phyloP scores from a whole-genome alignment of 1,140 invertebrate species.

The Drosophila funebris region DNA sequence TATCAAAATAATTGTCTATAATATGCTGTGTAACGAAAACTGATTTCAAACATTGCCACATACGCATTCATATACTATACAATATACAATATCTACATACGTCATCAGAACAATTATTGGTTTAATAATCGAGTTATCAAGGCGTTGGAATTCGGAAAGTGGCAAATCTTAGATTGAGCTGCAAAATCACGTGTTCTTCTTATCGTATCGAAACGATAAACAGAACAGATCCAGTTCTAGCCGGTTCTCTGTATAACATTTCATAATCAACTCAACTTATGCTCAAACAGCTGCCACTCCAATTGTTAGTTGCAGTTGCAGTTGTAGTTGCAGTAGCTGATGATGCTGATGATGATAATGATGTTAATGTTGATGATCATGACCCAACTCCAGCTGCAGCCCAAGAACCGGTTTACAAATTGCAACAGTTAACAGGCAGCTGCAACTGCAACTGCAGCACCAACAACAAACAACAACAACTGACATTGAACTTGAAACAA shows the following conservation, averaged over 20 bases:
- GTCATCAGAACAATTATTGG: constrained; percentile 8
- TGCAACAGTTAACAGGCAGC: constrained; percentile 55
- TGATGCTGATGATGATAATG: not conserved
- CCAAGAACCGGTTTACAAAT: constrained; percentile 57
- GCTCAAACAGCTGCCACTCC: constrained; percentile 48
- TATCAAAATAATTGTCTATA: constrained; percentile 67
- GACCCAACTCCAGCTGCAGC: constrained; percentile 34
- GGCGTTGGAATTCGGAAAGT: not conserved
- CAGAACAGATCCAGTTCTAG: constrained; percentile 24
- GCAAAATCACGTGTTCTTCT: constrained; percentile 38
- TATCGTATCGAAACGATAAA: constrained; percentile 13
- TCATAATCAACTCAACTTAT: constrained; percentile 10
- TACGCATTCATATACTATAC: not conserved
- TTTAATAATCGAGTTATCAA: constrained; percentile 28
- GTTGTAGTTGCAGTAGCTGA: constrained; percentile 6
- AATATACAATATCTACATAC: constrained; percentile 1
- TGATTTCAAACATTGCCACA: constrained; percentile 27
- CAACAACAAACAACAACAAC: constrained; percentile 49
- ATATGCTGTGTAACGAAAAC: constrained; percentile 46
- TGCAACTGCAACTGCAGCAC: constrained; percentile 32
- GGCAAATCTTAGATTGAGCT: constrained; percentile 31
- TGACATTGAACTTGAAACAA: constrained; percentile 75
- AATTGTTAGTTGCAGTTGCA: constrained; percentile 34
- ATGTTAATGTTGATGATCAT: constrained; percentile 4
- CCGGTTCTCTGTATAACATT: constrained; percentile 37